Evolutionary conservation across 2,797 vertebrate species (phyloP).

Genomic region (Acanthurus leucopareius): DNA sequence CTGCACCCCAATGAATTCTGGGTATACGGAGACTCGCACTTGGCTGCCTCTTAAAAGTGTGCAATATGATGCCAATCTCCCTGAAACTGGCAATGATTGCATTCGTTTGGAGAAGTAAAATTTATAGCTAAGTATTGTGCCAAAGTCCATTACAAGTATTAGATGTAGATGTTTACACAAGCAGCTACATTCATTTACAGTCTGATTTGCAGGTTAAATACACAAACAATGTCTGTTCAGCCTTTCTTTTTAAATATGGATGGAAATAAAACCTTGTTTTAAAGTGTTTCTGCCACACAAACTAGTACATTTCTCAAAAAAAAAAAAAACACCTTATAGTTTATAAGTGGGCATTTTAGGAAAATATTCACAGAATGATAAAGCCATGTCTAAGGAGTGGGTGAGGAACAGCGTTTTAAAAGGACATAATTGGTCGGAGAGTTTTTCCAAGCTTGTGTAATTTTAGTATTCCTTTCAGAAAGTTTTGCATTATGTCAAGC

Average conservation of each 20-base stretch:
- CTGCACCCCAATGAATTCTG: conserved; percentile 53
- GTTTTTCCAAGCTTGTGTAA: not conserved
- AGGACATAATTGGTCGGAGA: conserved; percentile 2
- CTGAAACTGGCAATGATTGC: conserved; percentile 33
- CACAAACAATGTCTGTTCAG: not conserved
- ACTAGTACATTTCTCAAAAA: not conserved
- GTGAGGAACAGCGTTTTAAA: conserved; percentile 1
- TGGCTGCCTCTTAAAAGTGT: conserved; percentile 22
- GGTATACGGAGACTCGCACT: conserved; percentile 26
- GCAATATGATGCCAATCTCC: conserved; percentile 28
- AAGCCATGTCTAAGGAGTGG: conserved; percentile 2
- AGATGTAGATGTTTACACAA: not conserved
- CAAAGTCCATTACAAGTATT: conserved; percentile 19
- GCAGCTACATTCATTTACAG: not conserved
- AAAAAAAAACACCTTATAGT: not conserved
- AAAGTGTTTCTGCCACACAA: not conserved
- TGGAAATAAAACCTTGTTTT: not conserved
- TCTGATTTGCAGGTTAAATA: conserved; percentile 20
- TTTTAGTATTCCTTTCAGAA: conserved; percentile 33
- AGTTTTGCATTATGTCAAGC: conserved; percentile 26
- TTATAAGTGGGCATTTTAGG: conserved; percentile 16
- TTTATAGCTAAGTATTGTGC: conserved; percentile 16
- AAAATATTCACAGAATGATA: conserved; percentile 8
- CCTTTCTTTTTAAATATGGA: not conserved
- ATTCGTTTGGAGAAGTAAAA: conserved; percentile 24